Percentiles rank a stretch among this genome's conserved stretches.
Conservation (phyloP, 2,797 vertebrate species). For the Megaceryle alcyon region DNA sequence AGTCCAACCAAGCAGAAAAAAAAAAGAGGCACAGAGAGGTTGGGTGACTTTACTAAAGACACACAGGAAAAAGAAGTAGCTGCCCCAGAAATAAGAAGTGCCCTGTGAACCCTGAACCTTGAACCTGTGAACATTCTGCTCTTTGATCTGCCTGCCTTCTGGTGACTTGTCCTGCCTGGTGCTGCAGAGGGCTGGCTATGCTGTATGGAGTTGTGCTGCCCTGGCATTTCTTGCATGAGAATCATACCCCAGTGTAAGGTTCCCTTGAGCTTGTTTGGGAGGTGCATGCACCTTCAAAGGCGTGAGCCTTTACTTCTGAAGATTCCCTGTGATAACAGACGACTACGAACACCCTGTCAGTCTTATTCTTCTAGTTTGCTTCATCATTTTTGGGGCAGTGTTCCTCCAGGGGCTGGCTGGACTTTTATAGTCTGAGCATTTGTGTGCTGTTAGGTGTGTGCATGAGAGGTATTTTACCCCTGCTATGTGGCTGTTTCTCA, state of each 20-base stretch:
- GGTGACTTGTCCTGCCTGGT: background rate
- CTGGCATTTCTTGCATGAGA: background rate
- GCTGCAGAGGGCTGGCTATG: background rate
- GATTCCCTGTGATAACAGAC: background rate
- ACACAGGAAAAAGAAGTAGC: background rate
- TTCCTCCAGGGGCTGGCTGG: background rate
- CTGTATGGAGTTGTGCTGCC: background rate
- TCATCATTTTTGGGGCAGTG: rapidly evolving
- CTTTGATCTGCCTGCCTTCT: background rate
- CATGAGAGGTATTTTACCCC: background rate
- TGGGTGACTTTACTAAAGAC: background rate
- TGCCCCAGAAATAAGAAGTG: background rate
- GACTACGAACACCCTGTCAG: rapidly evolving
- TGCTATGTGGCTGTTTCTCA: background rate
- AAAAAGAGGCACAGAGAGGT: background rate
- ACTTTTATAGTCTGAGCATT: background rate
- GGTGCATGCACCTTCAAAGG: background rate
- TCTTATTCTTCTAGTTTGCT: background rate
- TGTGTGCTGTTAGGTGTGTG: background rate
- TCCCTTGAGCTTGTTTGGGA: background rate
- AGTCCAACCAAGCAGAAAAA: background rate
- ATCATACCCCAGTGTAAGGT: background rate
- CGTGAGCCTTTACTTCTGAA: background rate
- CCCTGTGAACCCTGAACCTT: background rate
- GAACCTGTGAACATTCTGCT: background rate